Evolutionary conservation across 2,113 vertebrate genomes (phyloP).

Genomic region (Anoura caudifer): DNA sequence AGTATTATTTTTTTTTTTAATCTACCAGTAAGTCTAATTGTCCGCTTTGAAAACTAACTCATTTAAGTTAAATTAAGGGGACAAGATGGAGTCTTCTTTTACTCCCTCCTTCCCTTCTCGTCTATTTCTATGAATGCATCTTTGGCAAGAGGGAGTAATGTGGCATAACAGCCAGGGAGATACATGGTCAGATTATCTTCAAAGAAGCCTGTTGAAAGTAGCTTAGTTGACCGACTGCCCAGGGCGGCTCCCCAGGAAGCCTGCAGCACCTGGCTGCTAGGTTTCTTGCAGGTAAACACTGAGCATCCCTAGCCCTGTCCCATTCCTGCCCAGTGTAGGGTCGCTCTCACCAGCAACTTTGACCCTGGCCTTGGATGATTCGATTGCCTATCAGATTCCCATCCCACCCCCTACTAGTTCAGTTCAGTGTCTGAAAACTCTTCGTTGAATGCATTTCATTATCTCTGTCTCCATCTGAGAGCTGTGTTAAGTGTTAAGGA

Average conservation of each 20-base stretch:
- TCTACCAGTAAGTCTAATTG: not conserved
- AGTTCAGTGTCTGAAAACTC: not conserved
- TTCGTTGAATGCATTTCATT: not conserved
- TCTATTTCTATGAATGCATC: not conserved
- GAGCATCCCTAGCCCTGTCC: not conserved
- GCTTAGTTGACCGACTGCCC: not conserved
- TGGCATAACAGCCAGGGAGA: not conserved
- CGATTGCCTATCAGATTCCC: not conserved
- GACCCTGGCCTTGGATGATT: not conserved
- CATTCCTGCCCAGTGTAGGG: not conserved
- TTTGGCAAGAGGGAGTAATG: not conserved
- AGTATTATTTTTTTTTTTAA: not conserved
- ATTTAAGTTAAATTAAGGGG: not conserved
- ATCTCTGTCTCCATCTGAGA: not conserved
- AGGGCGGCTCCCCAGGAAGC: not conserved
- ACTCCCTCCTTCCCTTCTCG: not conserved
- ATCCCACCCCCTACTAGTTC: not conserved
- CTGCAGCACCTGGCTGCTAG: not conserved
- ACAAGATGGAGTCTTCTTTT: not conserved
- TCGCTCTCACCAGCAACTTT: not conserved
- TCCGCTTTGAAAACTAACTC: not conserved
- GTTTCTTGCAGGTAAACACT: not conserved
- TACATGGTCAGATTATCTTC: not conserved
- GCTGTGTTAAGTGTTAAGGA: not conserved
- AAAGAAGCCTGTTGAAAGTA: not conserved